Evolutionary conservation across 1,140 invertebrate genomes (phyloP).

Genomic region (Scaptomyza pallida): DNA sequence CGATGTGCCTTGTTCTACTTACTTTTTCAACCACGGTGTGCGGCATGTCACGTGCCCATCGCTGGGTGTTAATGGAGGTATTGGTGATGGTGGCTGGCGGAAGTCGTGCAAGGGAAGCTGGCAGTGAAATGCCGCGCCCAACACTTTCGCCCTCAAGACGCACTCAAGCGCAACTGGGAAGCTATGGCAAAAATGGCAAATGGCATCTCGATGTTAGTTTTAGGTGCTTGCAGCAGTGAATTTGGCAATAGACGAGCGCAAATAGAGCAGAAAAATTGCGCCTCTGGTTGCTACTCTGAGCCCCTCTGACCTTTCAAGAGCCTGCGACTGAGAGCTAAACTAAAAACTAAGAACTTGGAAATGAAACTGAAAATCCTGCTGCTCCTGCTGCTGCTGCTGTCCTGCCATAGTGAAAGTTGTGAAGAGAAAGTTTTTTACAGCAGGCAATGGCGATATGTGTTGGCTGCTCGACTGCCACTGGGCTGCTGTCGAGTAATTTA

Average conservation of each 20-base stretch:
- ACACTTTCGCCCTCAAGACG: conserved; percentile 53
- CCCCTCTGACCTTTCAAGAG: too few relatives aligned
- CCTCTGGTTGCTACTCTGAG: conserved; percentile 23
- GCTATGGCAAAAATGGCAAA: conserved; percentile 58
- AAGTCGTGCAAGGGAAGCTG: conserved; percentile 21
- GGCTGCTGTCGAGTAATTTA: conserved; percentile 66
- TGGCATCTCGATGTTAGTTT: conserved; percentile 74
- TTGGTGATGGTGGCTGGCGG: neutral
- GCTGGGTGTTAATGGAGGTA: conserved; percentile 32
- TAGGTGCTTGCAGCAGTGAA: conserved; percentile 69
- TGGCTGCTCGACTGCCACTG: conserved; percentile 22
- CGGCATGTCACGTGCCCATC: conserved; percentile 60
- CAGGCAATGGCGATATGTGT: neutral
- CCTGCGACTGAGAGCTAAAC: neutral
- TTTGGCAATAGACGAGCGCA: conserved; percentile 74
- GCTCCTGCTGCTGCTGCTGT: too few relatives aligned
- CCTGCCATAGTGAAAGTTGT: conserved; percentile 66
- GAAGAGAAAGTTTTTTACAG: conserved; percentile 62
- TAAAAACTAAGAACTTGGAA: neutral
- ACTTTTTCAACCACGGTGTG: conserved; percentile 9
- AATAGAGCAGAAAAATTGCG: conserved; percentile 81
- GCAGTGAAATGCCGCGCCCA: conserved; percentile 31
- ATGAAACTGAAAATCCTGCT: conserved; percentile 1
- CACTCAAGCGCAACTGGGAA: conserved; percentile 56
- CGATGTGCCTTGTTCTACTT: neutral